These are phyloP conservation scores for Tympanoctomys barrerae DNA, from an alignment of 2,797 vertebrate genomes.

Conservation along the genomic window DNA sequence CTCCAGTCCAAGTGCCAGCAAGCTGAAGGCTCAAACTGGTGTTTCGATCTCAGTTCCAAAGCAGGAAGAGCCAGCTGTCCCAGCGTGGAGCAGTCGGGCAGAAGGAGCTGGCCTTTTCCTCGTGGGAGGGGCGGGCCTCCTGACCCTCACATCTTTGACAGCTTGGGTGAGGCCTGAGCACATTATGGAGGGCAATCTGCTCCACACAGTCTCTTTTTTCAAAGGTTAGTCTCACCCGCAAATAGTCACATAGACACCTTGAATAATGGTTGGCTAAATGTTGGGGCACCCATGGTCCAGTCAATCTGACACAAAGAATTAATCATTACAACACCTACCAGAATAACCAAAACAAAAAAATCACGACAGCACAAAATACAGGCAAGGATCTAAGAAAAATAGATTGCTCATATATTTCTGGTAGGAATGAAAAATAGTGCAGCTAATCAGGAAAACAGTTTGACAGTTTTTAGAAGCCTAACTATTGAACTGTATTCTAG, in stretches of 20 bases:
- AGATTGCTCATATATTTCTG: background rate
- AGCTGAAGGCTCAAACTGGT: background rate
- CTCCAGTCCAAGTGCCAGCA: background rate
- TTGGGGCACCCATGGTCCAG: background rate
- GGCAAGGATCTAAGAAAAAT: background rate
- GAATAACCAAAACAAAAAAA: conserved; percentile 32
- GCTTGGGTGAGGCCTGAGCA: background rate
- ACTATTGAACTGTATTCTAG: conserved; percentile 34
- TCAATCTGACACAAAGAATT: background rate
- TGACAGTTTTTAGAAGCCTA: conserved; percentile 23
- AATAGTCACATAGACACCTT: background rate
- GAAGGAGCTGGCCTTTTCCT: background rate
- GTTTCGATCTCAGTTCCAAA: background rate
- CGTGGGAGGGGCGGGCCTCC: too few relatives aligned
- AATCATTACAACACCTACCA: background rate
- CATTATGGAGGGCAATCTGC: background rate
- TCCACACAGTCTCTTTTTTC: background rate
- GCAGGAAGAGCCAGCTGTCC: background rate
- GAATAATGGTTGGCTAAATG: background rate
- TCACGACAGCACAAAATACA: background rate
- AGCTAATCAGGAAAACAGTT: background rate
- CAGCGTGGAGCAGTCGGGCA: background rate
- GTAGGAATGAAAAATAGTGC: background rate
- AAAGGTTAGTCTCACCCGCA: background rate
- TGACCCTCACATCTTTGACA: background rate